Base-by-base conservation (phyloP, 2,888 invertebrate species). In the Nesidiocoris tenuis region DNA sequence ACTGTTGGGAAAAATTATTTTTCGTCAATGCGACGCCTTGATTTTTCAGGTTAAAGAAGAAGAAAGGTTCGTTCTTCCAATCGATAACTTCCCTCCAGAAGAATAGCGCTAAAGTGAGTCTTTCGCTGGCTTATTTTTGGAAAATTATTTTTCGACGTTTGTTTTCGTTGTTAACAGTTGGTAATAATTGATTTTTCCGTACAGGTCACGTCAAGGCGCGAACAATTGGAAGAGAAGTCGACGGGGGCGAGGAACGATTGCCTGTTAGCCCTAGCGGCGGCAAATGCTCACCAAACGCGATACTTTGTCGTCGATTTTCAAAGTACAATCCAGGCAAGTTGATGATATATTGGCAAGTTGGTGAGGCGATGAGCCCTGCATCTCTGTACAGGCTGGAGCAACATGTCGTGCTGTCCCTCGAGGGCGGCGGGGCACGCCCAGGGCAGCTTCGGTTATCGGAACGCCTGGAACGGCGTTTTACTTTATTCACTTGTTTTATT, bases 1-100 rank as follows among this genome's bases (percentile, higher is more conserved):
- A n/a, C n/a, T n/a, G n/a, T n/a, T n/a, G n/a, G n/a, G n/a, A n/a
- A n/a, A n/a, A n/a, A n/a, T n/a, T n/a, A n/a, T n/a, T n/a, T n/a
- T n/a, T n/a, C n/a, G n/a, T n/a, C n/a, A n/a, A n/a, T n/a, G n/a
- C n/a, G n/a, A n/a, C n/a, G n/a, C n/a, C n/a, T n/a, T n/a, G n/a
- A n/a, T n/a, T n/a, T n/a, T 84, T 79, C 84, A 94, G 94, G 84
- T 86, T 97, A 80, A 96, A 95, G 86, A 95, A 95, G 87, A 96
- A 96, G 86, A 96, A 96, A 82, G 96, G 96, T 19, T 95, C 96
- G 3, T 94, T 97, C 85, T 97, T 97, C 85, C 95, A 96, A 84
- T 96, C 96, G 9, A 93, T 97, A 82, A 94, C 96, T 7, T 95
- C 96, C 76, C 87, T 98, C 80, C 97, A 98, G 84, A 96, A 96